phyloP scores from a whole-genome alignment of 2,888 invertebrate species.

The Yponomeuta plumbellus region DNA sequence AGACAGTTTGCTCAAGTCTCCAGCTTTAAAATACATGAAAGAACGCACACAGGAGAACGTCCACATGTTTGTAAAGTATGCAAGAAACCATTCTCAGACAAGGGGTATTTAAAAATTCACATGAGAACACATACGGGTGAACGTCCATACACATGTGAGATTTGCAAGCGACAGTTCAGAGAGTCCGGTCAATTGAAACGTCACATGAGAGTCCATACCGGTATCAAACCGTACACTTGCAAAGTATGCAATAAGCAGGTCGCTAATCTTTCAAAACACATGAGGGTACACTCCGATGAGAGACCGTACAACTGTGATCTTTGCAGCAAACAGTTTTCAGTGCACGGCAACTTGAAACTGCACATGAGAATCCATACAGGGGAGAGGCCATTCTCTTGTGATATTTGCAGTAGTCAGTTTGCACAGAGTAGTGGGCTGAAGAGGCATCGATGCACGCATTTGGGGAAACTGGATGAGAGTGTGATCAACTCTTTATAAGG shows the following conservation, averaged over 20 bases:
- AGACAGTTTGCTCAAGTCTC: conserved; percentile 63
- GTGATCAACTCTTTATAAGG: not conserved
- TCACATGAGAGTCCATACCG: conserved; percentile 56
- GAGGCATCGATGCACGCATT: conserved; percentile 41
- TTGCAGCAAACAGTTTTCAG: conserved; percentile 50
- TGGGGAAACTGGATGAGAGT: conserved; percentile 20
- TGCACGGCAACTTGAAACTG: conserved; percentile 45
- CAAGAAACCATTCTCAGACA: conserved; percentile 61
- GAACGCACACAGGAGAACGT: conserved; percentile 59
- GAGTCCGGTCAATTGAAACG: conserved; percentile 59
- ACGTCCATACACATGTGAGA: conserved; percentile 53
- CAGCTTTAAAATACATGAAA: conserved; percentile 57
- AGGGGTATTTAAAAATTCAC: conserved; percentile 64
- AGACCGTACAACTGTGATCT: conserved; percentile 43
- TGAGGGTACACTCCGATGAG: conserved; percentile 53
- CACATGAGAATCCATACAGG: conserved; percentile 49
- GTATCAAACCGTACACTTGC: conserved; percentile 58
- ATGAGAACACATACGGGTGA: conserved; percentile 62
- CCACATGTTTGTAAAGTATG: conserved; percentile 57
- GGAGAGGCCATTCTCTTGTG: conserved; percentile 41
- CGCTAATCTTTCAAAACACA: conserved; percentile 59
- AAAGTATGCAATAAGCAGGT: conserved; percentile 65
- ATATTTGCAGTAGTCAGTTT: conserved; percentile 41
- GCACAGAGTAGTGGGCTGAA: conserved; percentile 45
- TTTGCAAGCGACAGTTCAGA: conserved; percentile 55